These are phyloP conservation scores for Spermophilus dauricus DNA, from an alignment of 2,113 vertebrate species.

Conservation along the genomic window DNA sequence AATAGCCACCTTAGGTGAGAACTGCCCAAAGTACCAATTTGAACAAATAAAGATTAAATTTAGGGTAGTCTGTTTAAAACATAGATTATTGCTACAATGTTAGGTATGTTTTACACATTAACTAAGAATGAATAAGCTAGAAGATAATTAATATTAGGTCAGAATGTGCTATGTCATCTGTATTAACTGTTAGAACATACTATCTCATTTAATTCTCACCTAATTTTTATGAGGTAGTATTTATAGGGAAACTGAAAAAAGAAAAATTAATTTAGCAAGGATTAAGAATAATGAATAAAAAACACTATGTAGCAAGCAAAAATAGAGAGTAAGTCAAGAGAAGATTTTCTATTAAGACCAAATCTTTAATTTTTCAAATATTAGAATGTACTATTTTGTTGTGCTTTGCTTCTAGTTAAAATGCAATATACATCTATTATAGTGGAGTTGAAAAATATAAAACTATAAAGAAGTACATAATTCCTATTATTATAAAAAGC, in stretches of 20 bases:
- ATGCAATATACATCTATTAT: neutral
- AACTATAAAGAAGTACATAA: neutral
- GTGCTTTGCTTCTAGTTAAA: neutral
- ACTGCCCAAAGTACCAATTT: neutral
- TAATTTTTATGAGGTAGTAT: neutral
- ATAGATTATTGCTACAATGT: neutral
- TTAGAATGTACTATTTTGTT: neutral
- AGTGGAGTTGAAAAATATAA: neutral
- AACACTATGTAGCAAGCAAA: neutral
- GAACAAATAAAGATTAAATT: neutral
- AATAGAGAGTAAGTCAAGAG: too few relatives aligned
- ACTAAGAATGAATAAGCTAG: neutral
- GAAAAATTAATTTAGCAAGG: neutral
- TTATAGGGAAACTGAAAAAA: neutral
- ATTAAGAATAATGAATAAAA: neutral
- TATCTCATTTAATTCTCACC: neutral
- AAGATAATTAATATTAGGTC: neutral
- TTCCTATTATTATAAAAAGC: neutral
- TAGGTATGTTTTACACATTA: neutral
- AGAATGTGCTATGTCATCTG: neutral
- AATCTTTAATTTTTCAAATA: neutral
- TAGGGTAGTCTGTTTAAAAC: neutral
- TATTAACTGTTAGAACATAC: neutral
- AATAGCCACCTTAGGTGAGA: neutral
- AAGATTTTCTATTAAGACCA: neutral